phyloP scores from a whole-genome alignment of 2,888 invertebrate species.

The Acanthoscelides obtectus region DNA sequence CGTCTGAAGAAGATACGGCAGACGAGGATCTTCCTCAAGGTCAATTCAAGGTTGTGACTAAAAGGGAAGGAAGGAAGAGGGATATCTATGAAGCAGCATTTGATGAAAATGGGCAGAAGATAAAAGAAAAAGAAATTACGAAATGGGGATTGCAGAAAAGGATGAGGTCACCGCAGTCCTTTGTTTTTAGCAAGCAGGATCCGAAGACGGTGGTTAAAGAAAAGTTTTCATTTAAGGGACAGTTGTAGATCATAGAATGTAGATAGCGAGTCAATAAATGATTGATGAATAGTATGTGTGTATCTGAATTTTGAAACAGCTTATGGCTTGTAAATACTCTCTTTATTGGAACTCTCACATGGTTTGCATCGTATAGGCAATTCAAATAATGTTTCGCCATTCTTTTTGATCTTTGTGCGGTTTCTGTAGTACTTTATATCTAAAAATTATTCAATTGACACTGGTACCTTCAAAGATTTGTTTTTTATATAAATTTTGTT shows the following conservation, averaged over 20 bases:
- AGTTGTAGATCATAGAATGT: slow-evolving; percentile 3
- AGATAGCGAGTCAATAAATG: background rate
- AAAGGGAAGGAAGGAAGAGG: slow-evolving; percentile 6
- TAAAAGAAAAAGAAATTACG: slow-evolving; percentile 12
- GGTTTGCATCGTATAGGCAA: no score
- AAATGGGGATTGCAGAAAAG: slow-evolving; percentile 12
- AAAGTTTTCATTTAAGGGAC: slow-evolving; percentile 14
- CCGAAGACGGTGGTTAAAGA: slow-evolving; percentile 9
- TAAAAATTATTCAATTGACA: no score
- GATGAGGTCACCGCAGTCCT: background rate
- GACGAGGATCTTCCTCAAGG: background rate
- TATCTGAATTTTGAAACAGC: background rate
- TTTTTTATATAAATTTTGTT: no score
- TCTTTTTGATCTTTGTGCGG: no score
- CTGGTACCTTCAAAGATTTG: no score
- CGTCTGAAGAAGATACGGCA: background rate
- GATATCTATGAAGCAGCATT: slow-evolving; percentile 17
- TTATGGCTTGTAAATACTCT: no score
- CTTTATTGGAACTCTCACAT: no score
- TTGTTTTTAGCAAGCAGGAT: slow-evolving; percentile 10
- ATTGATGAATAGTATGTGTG: background rate
- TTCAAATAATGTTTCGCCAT: no score
- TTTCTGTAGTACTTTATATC: no score
- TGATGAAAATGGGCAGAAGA: slow-evolving; percentile 15
- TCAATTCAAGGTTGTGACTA: slow-evolving; percentile 1